Evolutionary conservation across 1,140 invertebrate genomes (phyloP).

Genomic region (Apis florea): DNA sequence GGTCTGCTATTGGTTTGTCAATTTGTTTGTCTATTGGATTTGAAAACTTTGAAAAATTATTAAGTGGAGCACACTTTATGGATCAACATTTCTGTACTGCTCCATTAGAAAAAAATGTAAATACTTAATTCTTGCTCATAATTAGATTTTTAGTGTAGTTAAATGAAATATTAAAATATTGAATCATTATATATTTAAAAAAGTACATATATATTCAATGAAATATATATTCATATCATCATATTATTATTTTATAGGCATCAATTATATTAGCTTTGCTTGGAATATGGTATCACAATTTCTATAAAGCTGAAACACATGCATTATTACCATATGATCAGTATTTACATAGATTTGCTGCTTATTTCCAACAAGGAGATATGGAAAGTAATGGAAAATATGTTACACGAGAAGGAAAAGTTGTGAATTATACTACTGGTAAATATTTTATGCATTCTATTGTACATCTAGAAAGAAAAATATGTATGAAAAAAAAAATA

Average conservation of each 20-base stretch:
- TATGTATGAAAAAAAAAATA: constrained; percentile 11
- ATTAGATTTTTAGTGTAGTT: constrained; percentile 15
- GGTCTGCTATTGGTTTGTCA: constrained; percentile 99
- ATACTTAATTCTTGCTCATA: constrained; percentile 61
- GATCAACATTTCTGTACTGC: constrained; percentile 96
- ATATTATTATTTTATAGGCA: constrained; percentile 82
- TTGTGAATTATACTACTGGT: constrained; percentile 92
- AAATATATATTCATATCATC: neutral
- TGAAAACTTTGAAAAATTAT: constrained; percentile 96
- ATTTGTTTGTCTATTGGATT: constrained; percentile 97
- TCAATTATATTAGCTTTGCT: constrained; percentile 96
- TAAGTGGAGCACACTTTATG: constrained; percentile 95
- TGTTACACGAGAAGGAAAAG: constrained; percentile 88
- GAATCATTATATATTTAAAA: too few relatives aligned
- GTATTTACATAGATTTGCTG: constrained; percentile 98
- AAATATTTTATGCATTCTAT: constrained; percentile 23
- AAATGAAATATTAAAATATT: neutral
- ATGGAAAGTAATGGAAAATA: constrained; percentile 99
- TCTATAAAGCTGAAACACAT: constrained; percentile 97
- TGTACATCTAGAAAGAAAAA: neutral
- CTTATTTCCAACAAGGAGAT: constrained; percentile 99
- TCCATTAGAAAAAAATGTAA: constrained; percentile 96
- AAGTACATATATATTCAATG: neutral
- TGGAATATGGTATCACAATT: constrained; percentile 98
- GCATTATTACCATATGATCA: constrained; percentile 98